Percentiles rank a stretch among this genome's conserved stretches.
Conservation (phyloP, 2,797 vertebrate species). For the Lerista edwardsae region DNA sequence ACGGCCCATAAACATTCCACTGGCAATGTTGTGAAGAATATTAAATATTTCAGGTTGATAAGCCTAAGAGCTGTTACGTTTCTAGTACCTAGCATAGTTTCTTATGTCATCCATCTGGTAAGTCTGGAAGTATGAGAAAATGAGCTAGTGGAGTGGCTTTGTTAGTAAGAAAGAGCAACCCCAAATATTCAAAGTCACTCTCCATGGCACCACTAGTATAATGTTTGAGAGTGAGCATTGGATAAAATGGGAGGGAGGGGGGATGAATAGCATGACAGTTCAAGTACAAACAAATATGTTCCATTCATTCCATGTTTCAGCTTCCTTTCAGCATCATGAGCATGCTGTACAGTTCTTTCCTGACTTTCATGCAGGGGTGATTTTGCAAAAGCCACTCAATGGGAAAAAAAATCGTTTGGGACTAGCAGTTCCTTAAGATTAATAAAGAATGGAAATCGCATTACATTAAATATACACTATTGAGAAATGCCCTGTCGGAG, state of each 20-base stretch:
- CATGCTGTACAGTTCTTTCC: rapidly evolving
- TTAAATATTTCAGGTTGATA: conserved; percentile 4
- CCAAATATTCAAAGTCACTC: background rate
- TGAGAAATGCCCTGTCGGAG: background rate
- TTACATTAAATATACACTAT: rapidly evolving
- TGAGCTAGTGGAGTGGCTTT: background rate
- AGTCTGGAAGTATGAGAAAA: conserved; percentile 17
- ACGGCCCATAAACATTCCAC: background rate
- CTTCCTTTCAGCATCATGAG: background rate
- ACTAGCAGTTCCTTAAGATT: background rate
- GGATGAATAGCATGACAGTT: background rate
- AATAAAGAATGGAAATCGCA: background rate
- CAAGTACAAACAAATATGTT: background rate
- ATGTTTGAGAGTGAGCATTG: rapidly evolving
- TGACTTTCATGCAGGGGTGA: background rate
- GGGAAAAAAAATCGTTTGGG: background rate
- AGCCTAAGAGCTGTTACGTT: background rate
- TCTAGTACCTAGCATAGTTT: background rate
- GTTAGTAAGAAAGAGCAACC: background rate
- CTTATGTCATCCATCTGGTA: background rate
- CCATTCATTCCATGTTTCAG: background rate
- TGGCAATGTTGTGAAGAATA: background rate
- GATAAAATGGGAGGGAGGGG: background rate
- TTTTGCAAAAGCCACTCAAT: background rate
- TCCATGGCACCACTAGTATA: background rate